Evolutionary conservation across 2,888 invertebrate genomes (phyloP).

Genomic region (Hyalella azteca): DNA sequence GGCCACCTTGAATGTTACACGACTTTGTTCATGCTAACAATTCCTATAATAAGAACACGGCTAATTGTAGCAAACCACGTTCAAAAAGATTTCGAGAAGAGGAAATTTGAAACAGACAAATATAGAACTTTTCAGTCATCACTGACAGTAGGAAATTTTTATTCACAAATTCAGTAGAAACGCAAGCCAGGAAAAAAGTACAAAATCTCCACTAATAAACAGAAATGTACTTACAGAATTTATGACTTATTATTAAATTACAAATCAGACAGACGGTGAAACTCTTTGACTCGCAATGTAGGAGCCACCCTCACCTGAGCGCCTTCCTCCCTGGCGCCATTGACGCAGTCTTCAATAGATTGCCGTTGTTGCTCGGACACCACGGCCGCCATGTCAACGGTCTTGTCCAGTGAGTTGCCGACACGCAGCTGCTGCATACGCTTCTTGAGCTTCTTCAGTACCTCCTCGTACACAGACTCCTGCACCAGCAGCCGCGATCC

Average conservation of each 20-base stretch:
- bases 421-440: conserved; percentile 63
- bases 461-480: conserved; percentile 66
- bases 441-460: conserved; percentile 65
- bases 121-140: too few species aligned
- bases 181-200: too few species aligned
- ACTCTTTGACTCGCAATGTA: too few species aligned
- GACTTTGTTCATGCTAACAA: background rate
- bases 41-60: background rate
- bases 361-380: conserved; percentile 61
- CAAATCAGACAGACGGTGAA: too few species aligned
- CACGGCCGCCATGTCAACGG: conserved; percentile 65
- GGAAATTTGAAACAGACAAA: too few species aligned
- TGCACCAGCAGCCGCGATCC: conserved; percentile 67
- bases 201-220: too few species aligned
- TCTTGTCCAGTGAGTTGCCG: conserved; percentile 65
- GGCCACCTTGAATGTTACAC: background rate
- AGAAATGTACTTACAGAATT: too few species aligned
- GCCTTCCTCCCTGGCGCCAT: conserved; percentile 60
- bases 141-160: too few species aligned
- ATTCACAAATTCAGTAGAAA: too few species aligned
- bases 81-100: too few species aligned
- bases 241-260: too few species aligned
- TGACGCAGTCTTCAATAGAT: conserved; percentile 55
- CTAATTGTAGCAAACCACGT: too few species aligned
- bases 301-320: conserved; percentile 61